Evolutionary conservation across 2,888 invertebrate genomes (phyloP).

Genomic region (Tetranychus truncatus): DNA sequence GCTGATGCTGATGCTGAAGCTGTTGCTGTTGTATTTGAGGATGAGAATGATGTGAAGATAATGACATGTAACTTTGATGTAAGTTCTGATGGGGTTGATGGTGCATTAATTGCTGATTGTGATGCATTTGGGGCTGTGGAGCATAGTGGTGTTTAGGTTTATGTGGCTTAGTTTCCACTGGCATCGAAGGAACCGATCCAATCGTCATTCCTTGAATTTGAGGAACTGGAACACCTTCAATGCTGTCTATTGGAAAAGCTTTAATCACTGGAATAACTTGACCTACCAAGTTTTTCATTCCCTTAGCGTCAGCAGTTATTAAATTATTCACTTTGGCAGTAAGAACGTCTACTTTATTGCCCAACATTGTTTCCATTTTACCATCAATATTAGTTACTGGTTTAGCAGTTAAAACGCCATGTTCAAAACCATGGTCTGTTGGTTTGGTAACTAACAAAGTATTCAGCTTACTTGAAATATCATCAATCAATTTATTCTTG

Average conservation of each 20-base stretch:
- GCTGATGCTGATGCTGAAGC: neutral
- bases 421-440: neutral
- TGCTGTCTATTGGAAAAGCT: neutral
- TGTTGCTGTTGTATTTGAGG: neutral
- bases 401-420: neutral
- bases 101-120: neutral
- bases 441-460: neutral
- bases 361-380: neutral
- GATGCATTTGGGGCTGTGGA: neutral
- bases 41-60: neutral
- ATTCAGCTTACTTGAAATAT: no score
- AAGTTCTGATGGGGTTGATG: neutral
- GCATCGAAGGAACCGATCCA: neutral
- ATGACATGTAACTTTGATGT: neutral
- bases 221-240: neutral
- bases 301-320: neutral
- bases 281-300: neutral
- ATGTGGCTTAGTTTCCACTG: neutral
- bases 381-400: neutral
- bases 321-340: neutral
- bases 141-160: neutral
- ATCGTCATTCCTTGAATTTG: neutral
- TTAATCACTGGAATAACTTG: neutral
- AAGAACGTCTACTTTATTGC: neutral
- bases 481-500: neutral